phyloP scores from a whole-genome alignment of 1,140 invertebrate genomes.

The Drosophila guanche region DNA sequence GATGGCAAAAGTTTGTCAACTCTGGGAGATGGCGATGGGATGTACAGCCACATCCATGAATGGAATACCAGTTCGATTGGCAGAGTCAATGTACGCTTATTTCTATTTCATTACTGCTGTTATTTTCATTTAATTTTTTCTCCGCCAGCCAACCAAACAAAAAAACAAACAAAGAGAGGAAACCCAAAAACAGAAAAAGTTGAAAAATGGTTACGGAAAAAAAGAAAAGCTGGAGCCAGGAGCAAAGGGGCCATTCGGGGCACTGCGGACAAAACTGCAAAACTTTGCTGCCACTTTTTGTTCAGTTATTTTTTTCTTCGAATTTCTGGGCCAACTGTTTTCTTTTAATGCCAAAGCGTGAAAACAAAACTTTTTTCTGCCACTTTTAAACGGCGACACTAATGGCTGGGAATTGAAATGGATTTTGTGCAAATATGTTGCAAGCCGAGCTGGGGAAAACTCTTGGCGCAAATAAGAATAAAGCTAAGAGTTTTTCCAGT shows the following conservation, averaged over 20 bases:
- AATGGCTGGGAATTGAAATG: constrained; percentile 76
- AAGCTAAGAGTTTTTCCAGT: constrained; percentile 23
- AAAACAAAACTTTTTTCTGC: constrained; percentile 71
- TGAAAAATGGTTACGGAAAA: constrained; percentile 49
- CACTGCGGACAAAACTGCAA: constrained; percentile 74
- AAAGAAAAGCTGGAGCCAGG: constrained; percentile 14
- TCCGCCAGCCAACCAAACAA: constrained; percentile 53
- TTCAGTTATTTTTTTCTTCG: constrained; percentile 14
- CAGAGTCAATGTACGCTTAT: constrained; percentile 46
- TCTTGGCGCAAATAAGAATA: constrained; percentile 16
- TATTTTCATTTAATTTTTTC: constrained; percentile 80
- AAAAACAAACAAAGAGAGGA: constrained; percentile 61
- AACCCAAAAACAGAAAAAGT: constrained; percentile 34
- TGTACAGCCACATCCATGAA: constrained; percentile 6
- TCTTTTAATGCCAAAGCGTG: constrained; percentile 78
- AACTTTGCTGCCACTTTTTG: constrained; percentile 56
- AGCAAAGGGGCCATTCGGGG: constrained; percentile 20
- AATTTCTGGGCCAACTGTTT: constrained; percentile 54
- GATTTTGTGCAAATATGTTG: constrained; percentile 71
- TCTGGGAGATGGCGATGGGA: not conserved
- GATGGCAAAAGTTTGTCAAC: constrained; percentile 13
- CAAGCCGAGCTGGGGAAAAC: not conserved
- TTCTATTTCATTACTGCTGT: constrained; percentile 70
- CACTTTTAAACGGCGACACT: constrained; percentile 66
- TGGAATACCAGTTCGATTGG: constrained; percentile 10